A percentile compares a stretch with the other conserved stretches of the same genome.
Conservation (phyloP, 1,140 invertebrate genomes). For the Neodiprion pinetum region DNA sequence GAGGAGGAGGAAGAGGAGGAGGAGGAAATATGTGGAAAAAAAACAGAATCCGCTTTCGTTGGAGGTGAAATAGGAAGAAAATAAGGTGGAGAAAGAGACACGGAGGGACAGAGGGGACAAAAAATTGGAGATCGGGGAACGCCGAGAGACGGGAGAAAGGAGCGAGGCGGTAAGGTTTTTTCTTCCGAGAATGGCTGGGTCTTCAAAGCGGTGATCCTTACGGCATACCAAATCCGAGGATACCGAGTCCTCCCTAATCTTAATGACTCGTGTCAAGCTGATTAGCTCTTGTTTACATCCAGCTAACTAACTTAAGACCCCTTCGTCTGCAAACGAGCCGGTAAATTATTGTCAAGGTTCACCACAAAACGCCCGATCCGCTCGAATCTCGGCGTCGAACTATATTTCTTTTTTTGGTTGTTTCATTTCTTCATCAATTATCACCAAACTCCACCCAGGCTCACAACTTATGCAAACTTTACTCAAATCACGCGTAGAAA, state of each 20-base stretch:
- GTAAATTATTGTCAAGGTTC: background rate
- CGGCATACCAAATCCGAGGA: conserved; percentile 30
- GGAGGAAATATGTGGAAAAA: too few relatives aligned
- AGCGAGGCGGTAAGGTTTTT: background rate
- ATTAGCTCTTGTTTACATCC: conserved; percentile 53
- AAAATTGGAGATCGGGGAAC: background rate
- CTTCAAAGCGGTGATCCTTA: conserved; percentile 30
- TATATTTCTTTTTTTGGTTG: background rate
- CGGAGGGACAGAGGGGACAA: background rate
- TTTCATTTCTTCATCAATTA: background rate
- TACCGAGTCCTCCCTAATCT: conserved; percentile 42
- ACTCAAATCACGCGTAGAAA: too few relatives aligned
- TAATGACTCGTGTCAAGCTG: conserved; percentile 50
- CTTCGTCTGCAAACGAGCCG: background rate
- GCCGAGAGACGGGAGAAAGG: background rate
- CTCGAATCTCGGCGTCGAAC: background rate
- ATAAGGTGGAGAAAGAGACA: background rate
- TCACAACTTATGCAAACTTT: too few relatives aligned
- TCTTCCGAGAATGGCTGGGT: conserved; percentile 31
- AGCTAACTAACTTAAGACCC: conserved; percentile 20
- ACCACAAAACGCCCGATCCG: background rate
- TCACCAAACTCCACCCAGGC: too few relatives aligned
- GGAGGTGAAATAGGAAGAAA: background rate
- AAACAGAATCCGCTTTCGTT: too few relatives aligned
- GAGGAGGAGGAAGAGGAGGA: too few relatives aligned